These are phyloP conservation scores for Scatophagus argus DNA, from an alignment of 2,113 vertebrate species.

Conservation along the genomic window DNA sequence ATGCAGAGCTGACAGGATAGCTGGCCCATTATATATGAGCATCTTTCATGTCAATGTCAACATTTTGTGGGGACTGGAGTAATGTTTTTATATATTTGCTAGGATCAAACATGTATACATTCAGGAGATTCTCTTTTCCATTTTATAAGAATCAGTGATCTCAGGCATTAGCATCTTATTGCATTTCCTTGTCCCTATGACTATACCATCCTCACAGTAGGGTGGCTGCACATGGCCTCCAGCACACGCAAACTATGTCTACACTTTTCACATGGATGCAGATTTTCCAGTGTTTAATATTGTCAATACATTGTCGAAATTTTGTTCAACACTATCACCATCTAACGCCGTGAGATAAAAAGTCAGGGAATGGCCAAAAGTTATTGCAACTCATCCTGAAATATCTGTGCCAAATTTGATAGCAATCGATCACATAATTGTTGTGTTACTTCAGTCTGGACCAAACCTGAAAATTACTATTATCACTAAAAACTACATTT, in stretches of 20 bases:
- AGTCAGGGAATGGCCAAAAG: neutral
- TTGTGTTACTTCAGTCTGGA: neutral
- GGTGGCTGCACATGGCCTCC: neutral
- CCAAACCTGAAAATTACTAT: neutral
- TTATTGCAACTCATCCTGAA: neutral
- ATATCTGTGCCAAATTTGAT: neutral
- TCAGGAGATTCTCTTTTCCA: neutral
- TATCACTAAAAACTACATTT: neutral
- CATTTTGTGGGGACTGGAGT: constrained; percentile 5
- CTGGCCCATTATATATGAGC: constrained; percentile 33
- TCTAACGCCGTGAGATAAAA: neutral
- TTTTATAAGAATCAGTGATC: neutral
- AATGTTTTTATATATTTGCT: constrained; percentile 9
- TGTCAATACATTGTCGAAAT: neutral
- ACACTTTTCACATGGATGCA: neutral
- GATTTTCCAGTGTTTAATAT: neutral
- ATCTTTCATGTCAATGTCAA: constrained; percentile 52
- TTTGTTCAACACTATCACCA: neutral
- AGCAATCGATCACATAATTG: neutral
- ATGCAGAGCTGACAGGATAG: constrained; percentile 53
- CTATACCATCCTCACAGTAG: neutral
- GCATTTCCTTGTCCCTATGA: neutral
- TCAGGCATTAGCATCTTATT: neutral
- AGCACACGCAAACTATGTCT: neutral
- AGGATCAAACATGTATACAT: neutral